phyloP scores from a whole-genome alignment of 1,140 invertebrate genomes.

The Zophobas atratus region DNA sequence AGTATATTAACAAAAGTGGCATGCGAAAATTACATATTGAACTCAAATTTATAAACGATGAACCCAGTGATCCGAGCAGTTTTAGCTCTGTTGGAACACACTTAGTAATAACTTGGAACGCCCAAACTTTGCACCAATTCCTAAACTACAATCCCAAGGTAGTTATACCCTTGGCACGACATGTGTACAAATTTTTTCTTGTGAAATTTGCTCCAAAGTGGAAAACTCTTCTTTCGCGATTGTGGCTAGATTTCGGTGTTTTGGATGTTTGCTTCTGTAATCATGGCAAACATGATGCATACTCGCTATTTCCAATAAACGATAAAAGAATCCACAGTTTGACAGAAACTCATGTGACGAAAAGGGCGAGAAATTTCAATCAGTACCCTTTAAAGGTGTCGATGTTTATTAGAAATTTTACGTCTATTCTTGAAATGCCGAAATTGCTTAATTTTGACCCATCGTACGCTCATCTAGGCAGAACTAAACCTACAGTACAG shows the following conservation, averaged over 20 bases:
- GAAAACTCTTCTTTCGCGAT: neutral
- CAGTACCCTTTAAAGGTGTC: slow-evolving; percentile 57
- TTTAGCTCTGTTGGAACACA: neutral
- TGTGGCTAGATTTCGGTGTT: neutral
- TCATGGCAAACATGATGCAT: neutral
- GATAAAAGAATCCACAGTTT: neutral
- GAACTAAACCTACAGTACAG: slow-evolving; percentile 13
- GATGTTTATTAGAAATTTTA: slow-evolving; percentile 63
- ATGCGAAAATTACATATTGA: neutral
- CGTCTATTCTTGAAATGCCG: slow-evolving; percentile 50
- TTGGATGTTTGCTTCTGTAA: neutral
- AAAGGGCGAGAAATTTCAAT: neutral
- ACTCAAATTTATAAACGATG: neutral
- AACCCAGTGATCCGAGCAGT: neutral
- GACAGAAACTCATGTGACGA: neutral
- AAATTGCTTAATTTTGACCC: slow-evolving; percentile 35
- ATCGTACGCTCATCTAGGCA: slow-evolving; percentile 14
- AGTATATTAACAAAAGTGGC: too few relatives aligned
- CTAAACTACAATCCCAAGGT: neutral
- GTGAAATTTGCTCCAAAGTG: too few relatives aligned
- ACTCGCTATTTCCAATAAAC: neutral
- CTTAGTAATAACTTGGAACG: neutral
- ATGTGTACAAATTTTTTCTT: slow-evolving; percentile 9
- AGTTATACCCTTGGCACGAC: neutral
- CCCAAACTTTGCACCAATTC: neutral